phyloP scores from a whole-genome alignment of 2,797 vertebrate genomes.

The Cyprinodon diabolis region DNA sequence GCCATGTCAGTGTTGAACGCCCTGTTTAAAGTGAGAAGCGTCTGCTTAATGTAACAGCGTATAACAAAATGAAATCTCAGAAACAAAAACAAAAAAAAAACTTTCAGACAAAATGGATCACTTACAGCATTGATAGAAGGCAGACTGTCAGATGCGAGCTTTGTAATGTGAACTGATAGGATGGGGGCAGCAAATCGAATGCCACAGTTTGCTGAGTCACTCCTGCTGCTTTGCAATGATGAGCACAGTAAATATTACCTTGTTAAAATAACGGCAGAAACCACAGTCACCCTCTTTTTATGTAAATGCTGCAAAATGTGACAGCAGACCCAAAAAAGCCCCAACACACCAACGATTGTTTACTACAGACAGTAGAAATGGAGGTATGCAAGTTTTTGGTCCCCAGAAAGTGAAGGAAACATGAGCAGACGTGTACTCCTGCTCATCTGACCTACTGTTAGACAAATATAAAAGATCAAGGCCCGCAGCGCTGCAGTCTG shows the following conservation, averaged over 20 bases:
- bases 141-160: conserved; percentile 13
- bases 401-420: too few species aligned
- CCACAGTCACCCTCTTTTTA: neutral
- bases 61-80: neutral
- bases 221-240: neutral
- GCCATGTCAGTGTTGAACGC: conserved; percentile 23
- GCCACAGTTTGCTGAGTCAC: conserved; percentile 31
- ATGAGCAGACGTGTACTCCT: neutral
- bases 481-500: neutral
- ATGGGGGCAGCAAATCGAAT: neutral
- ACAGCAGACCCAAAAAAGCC: neutral
- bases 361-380: neutral
- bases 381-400: neutral
- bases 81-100: conserved; percentile 7
- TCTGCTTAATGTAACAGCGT: conserved; percentile 29
- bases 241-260: neutral
- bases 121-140: conserved; percentile 13
- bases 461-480: neutral
- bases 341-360: neutral
- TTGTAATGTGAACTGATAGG: conserved; percentile 24
- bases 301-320: neutral
- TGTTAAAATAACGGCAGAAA: neutral
- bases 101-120: neutral
- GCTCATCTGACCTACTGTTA: neutral
- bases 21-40: conserved; percentile 30